A percentile compares a stretch with the other conserved stretches of the same genome.
Conservation (phyloP, 1,140 invertebrate species). For the Drosophila sp. region DNA sequence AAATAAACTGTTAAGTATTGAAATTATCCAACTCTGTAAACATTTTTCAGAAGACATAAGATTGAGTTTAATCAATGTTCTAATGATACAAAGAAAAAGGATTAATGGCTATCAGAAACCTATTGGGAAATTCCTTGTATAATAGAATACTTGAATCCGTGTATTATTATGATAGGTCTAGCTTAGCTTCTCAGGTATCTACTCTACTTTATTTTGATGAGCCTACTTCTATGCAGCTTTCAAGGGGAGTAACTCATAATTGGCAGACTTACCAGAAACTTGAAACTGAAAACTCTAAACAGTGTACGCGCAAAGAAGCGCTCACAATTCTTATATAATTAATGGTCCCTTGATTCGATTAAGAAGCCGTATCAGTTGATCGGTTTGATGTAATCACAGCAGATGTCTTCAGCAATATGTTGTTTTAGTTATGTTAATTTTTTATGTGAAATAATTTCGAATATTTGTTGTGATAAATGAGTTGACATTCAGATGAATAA, state of each 20-base stretch:
- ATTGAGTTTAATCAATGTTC: too few relatives aligned
- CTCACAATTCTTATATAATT: not conserved
- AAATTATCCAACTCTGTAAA: too few relatives aligned
- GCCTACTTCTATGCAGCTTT: not conserved
- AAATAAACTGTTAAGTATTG: too few relatives aligned
- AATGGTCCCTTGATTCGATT: not conserved
- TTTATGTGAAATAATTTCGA: slow-evolving; percentile 18
- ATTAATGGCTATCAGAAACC: too few relatives aligned
- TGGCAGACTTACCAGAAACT: slow-evolving; percentile 11
- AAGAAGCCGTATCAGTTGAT: not conserved
- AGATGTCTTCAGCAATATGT: slow-evolving; percentile 1
- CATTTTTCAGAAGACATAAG: too few relatives aligned
- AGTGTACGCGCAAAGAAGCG: not conserved
- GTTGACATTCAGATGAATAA: slow-evolving; percentile 2
- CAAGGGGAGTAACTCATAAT: not conserved
- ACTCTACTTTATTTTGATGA: not conserved
- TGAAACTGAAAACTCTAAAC: slow-evolving; percentile 5
- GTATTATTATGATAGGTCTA: too few relatives aligned
- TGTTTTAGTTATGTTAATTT: slow-evolving; percentile 21
- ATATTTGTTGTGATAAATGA: slow-evolving; percentile 5
- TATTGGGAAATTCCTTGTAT: too few relatives aligned
- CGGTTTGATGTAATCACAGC: slow-evolving; percentile 6
- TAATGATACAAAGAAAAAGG: too few relatives aligned
- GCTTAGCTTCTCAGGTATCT: too few relatives aligned
- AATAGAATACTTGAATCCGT: too few relatives aligned